Base-by-base conservation (phyloP, 2,888 invertebrate species). In the Lasioglossum calceatum region DNA sequence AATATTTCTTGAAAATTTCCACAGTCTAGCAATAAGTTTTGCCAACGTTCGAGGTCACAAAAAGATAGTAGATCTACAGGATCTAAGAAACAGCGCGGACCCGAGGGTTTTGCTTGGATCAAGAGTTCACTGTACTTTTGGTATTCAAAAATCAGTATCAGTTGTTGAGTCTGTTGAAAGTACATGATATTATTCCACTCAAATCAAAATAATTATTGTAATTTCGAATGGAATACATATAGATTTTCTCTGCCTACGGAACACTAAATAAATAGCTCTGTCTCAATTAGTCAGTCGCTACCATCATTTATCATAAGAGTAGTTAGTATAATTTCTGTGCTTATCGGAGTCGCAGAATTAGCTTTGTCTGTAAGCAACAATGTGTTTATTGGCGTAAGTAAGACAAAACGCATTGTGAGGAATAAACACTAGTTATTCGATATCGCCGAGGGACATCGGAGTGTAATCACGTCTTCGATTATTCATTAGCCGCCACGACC, bases 401-500 rank as follows among this genome's bases (percentile, higher is more conserved):
- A 23, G 3, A 39, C 23, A 5, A 73, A 73, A 47, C 12, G 72
- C 44, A 27, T 81, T 67, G 67, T 64, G 19, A 61, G 39, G 23
- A n/a, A 42, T 32, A 70, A 64, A 72, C 44, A 73, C n/a, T 3
- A 23, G 44, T 67, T 67, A 64, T 73, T 71, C 16, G n/a, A 42
- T 36, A 74, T 71, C 67, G 27, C 42, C 27, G 42, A 76, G 75
- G 79, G 70, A 71, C 71, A 78, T 77, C 75, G 87, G 77, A 76
- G 85, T 61, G 88, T 88, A 90, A 92, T 92, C 91, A 87, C 77
- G 88, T 86, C 83, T 87, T 89, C 88, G 87, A 88, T 90, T 92
- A 92, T 92, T 91, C 91, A 92, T 93, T 92, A 91, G 36, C 88
- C 88, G 90, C 91, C 90, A 83, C 86, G 87, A 89, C 84, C 87